Base-by-base conservation (phyloP, 1,140 invertebrate genomes). In the Portunus trituberculatus region DNA sequence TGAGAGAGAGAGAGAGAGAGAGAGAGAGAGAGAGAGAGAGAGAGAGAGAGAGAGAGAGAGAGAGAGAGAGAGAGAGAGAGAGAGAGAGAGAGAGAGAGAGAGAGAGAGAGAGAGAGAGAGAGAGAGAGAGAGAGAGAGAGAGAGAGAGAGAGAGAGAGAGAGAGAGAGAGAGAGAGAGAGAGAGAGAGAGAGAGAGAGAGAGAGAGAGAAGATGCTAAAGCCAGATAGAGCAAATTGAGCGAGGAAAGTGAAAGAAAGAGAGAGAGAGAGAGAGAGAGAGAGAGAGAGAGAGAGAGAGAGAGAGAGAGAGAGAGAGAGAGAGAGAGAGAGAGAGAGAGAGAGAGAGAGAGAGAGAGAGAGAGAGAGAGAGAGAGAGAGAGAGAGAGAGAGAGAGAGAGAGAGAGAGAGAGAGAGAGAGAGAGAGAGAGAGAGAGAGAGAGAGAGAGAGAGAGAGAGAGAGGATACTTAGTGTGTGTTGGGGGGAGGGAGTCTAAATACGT, bases 31-130 rank as follows among this genome's bases (percentile, higher is more conserved):
- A 88, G 86, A 88, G 86, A 88, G 86, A 88, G 86, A 88, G 86
- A 88, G 86, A 88, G 86, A 88, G 86, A 88, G 86, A 88, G 86
- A 88, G 86, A 88, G 86, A 88, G 86, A 88, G 45, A 89, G 87
- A 89, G 46, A 91, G 89, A 91, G 46, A 59, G 46, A 32, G 86
- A 32, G 86, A 32, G 86, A 87, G 76, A 8, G 83, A n/a, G 20
- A n/a, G 67, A 25, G 8, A n/a, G 25, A n/a, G 8, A n/a, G n/a
- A 76, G 67, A 20, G 67, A 6, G 6, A 39, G 1, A 6, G 39
- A 39, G 6, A 8, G n/a, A 76, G 67, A n/a, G 67, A 76, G 20
- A 76, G 67, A 20, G 67, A n/a, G 20, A 8, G 67, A 28, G 87
- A 28, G 87, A 46, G 45, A 20, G 87, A 39, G 86, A n/a, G 83